These are phyloP conservation scores for Ypsolopha sequella DNA, from an alignment of 2,888 invertebrate genomes.

Conservation along the genomic window DNA sequence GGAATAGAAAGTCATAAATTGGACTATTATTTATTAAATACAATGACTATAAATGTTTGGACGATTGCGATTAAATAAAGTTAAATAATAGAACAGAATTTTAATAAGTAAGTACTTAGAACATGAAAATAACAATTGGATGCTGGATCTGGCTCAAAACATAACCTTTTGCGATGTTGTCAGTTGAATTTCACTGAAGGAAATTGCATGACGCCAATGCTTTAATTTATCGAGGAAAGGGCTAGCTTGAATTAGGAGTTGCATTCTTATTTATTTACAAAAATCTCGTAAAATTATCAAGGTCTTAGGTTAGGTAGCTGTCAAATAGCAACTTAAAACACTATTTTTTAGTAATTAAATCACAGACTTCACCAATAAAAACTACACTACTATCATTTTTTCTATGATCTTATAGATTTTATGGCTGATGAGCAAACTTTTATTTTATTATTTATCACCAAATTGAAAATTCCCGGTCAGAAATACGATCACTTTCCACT, in stretches of 20 bases:
- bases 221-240: conserved; percentile 67
- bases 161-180: conserved; percentile 79
- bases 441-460: not conserved
- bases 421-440: not conserved
- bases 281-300: conserved; percentile 1
- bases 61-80: no score
- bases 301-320: conserved; percentile 20
- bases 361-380: not conserved
- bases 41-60: no score
- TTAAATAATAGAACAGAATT: no score
- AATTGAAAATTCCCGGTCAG: conserved; percentile 1
- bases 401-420: not conserved
- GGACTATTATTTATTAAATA: no score
- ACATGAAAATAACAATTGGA: no score
- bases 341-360: not conserved
- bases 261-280: conserved; percentile 32
- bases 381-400: not conserved
- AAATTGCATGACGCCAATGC: conserved; percentile 57
- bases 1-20: not conserved
- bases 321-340: conserved; percentile 14
- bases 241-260: conserved; percentile 66
- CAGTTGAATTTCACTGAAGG: conserved; percentile 64
- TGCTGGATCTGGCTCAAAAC: not conserved
- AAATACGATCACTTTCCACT: not conserved
- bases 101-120: no score